These are phyloP conservation scores for Cerastis leucographa DNA, from an alignment of 2,888 invertebrate species.

Conservation along the genomic window DNA sequence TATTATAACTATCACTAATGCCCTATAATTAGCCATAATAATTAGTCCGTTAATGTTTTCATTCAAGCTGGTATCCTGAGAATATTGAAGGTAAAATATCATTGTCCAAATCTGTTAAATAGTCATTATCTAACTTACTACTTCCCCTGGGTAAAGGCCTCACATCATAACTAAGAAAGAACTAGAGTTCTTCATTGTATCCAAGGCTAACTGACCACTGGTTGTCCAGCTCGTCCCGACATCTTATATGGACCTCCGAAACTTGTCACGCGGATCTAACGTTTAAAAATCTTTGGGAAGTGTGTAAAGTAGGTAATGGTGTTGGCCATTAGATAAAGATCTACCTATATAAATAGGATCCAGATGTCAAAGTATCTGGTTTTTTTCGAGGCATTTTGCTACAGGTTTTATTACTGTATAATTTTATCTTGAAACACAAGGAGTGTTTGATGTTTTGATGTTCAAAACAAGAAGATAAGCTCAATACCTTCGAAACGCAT, in stretches of 20 bases:
- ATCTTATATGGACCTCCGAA: neutral
- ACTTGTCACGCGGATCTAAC: neutral
- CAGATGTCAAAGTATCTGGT: neutral
- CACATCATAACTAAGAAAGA: neutral
- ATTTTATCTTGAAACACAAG: neutral
- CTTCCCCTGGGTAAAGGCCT: neutral
- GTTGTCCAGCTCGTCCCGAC: neutral
- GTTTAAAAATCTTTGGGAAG: neutral
- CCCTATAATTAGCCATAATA: conserved; percentile 35
- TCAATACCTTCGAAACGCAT: neutral
- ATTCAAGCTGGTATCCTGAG: conserved; percentile 81
- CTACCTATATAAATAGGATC: neutral
- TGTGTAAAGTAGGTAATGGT: neutral
- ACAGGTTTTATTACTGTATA: neutral
- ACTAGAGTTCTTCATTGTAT: neutral
- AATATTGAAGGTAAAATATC: conserved; percentile 80
- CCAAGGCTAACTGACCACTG: neutral
- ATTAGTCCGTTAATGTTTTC: conserved; percentile 66
- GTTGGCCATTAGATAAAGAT: neutral
- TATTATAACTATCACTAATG: no score
- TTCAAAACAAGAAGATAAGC: neutral
- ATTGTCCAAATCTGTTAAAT: conserved; percentile 42
- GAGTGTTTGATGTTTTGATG: no score
- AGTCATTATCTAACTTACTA: neutral
- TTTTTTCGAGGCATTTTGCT: no score